Evolutionary conservation across 2,888 invertebrate species (phyloP), one percentile per base, ranked within the genome.

Genomic region (Apotomis capreana): DNA sequence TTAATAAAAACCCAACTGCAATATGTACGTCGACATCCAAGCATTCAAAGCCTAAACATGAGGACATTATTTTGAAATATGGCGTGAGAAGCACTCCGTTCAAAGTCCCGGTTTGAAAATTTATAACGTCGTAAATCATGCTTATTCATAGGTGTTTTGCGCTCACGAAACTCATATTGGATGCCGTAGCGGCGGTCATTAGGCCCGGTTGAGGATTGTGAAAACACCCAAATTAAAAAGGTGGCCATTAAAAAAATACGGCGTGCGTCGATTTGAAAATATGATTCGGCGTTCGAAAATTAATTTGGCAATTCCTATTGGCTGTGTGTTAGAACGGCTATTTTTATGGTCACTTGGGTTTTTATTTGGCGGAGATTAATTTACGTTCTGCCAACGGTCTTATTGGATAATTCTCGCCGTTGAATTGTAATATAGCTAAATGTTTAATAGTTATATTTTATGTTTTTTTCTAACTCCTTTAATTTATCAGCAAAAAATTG

Each of bases 61-160:
- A 76, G 76, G 81, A 82, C 84, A 85, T 86, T 85, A 86, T 82
- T 80, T 80, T 86, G 85, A 86, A 83, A 86, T 85, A 86, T 79
- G 81, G 80, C 82, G 79, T 75, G 82, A 81, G 83, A 78, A 83
- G 79, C 85, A 83, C 84, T 85, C 84, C 81, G 83, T 79, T 78
- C 78, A 80, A 82, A 82, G 78, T 77, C 80, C 78, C 79, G 78
- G 79, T 78, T 79, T 79, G 79, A 78, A 81, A 84, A 87, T 87
- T 86, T 86, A 87, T 85, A 83, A 73, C 82, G 73, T 76, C 80
- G 80, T 86, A 86, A 85, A 87, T 87, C 86, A 86, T 77, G 79
- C 77, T 83, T 83, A 84, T 84, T 85, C 84, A 84, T 84, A 84
- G 80, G 83, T 83, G 82, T 84, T 84, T 83, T 83, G 84, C 81